Evolutionary conservation across 2,797 vertebrate species (phyloP).

Genomic region (Alauda arvensis): DNA sequence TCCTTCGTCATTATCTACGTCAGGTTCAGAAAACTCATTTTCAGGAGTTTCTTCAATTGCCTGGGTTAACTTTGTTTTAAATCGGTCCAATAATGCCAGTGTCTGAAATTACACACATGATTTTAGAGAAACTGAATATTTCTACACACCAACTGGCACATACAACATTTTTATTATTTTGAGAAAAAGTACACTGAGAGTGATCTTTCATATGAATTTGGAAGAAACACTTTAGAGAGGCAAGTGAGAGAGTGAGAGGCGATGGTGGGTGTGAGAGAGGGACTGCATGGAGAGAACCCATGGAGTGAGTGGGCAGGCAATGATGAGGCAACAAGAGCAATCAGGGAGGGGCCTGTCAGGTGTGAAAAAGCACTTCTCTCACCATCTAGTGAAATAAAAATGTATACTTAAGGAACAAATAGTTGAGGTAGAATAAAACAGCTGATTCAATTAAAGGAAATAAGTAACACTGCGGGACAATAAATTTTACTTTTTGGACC

Average conservation of each 20-base stretch:
- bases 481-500: neutral
- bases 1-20: slow-evolving; percentile 88
- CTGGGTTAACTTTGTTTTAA: slow-evolving; percentile 90
- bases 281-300: neutral
- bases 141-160: neutral
- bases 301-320: accelerated
- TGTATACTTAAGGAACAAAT: neutral
- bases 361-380: neutral
- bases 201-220: neutral
- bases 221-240: neutral
- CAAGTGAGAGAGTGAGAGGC: neutral
- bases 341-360: neutral
- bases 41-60: slow-evolving; percentile 88
- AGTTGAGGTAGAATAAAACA: neutral
- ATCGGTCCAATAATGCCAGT: slow-evolving; percentile 83
- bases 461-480: neutral
- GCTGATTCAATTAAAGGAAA: neutral
- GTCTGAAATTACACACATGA: slow-evolving; percentile 76
- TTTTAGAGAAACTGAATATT: neutral
- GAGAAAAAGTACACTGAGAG: neutral
- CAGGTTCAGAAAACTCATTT: slow-evolving; percentile 80
- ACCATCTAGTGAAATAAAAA: neutral
- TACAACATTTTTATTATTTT: neutral
- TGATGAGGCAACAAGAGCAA: neutral
- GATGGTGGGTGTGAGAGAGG: accelerated